A percentile compares a stretch with the other conserved stretches of the same genome.
Conservation (phyloP, 2,888 invertebrate species). For the Drosophila leonis region DNA sequence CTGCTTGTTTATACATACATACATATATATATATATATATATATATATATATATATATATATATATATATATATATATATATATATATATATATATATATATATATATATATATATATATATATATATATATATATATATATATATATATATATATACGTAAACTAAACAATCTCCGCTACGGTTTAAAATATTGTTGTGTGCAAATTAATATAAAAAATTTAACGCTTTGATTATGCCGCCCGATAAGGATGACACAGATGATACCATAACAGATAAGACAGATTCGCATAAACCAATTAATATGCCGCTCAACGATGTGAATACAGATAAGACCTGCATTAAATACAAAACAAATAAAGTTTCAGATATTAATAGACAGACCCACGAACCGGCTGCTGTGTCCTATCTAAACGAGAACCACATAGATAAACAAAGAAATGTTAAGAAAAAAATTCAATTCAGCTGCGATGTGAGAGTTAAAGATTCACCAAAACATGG, state of each 20-base stretch:
- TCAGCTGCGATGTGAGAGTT: constrained; percentile 51
- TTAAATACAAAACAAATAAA: constrained; percentile 69
- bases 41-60: too few species aligned
- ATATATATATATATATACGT: too few species aligned
- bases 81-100: too few species aligned
- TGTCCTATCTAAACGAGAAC: constrained; percentile 33
- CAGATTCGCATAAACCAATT: constrained; percentile 38
- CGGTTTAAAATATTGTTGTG: neutral
- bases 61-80: too few species aligned
- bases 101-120: too few species aligned
- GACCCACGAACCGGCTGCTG: constrained; percentile 20
- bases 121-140: too few species aligned
- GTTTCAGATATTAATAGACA: constrained; percentile 63
- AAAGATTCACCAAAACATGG: constrained; percentile 50
- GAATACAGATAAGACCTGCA: constrained; percentile 53
- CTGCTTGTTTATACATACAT: neutral
- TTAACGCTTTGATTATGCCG: constrained; percentile 43
- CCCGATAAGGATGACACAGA: constrained; percentile 58
- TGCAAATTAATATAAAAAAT: constrained; percentile 16
- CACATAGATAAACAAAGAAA: constrained; percentile 32
- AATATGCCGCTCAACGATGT: constrained; percentile 35
- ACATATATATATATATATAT: too few species aligned
- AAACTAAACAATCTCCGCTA: neutral
- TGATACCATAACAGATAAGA: constrained; percentile 37
- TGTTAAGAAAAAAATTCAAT: constrained; percentile 59